Evolutionary conservation across 2,888 invertebrate species (phyloP).

Genomic region (Microdon myrmicae): DNA sequence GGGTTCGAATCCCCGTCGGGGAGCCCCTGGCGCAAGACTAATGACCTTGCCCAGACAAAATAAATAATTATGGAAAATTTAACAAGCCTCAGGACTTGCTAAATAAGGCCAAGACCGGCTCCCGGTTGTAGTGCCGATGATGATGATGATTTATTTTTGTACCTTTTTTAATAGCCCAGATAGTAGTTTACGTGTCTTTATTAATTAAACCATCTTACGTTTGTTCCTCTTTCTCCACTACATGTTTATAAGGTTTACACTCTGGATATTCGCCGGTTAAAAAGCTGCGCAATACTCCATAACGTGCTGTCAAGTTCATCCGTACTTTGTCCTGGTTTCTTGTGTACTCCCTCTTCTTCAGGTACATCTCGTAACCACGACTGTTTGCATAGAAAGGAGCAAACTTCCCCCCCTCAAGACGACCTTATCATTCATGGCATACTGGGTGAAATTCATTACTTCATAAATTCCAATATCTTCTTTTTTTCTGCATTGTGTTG

Average conservation of each 20-base stretch:
- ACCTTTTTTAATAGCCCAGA: no score
- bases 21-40: no score
- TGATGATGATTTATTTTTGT: no score
- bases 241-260: slow-evolving; percentile 42
- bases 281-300: slow-evolving; percentile 80
- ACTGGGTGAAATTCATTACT: slow-evolving; percentile 75
- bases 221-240: slow-evolving; percentile 6
- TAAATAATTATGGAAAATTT: no score
- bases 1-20: no score
- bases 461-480: slow-evolving; percentile 75
- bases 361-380: slow-evolving; percentile 73
- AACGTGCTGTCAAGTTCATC: slow-evolving; percentile 73
- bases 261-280: slow-evolving; percentile 79
- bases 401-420: slow-evolving; percentile 73
- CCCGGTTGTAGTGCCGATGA: no score
- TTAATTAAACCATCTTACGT: no score
- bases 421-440: slow-evolving; percentile 77
- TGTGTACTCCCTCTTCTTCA: slow-evolving; percentile 75
- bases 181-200: no score
- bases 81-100: no score
- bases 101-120: no score
- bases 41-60: no score
- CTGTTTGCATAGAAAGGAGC: slow-evolving; percentile 76
- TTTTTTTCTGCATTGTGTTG: slow-evolving; percentile 70
- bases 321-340: slow-evolving; percentile 79